phyloP scores from a whole-genome alignment of 2,113 vertebrate species.

The Glaucidium brasilianum region DNA sequence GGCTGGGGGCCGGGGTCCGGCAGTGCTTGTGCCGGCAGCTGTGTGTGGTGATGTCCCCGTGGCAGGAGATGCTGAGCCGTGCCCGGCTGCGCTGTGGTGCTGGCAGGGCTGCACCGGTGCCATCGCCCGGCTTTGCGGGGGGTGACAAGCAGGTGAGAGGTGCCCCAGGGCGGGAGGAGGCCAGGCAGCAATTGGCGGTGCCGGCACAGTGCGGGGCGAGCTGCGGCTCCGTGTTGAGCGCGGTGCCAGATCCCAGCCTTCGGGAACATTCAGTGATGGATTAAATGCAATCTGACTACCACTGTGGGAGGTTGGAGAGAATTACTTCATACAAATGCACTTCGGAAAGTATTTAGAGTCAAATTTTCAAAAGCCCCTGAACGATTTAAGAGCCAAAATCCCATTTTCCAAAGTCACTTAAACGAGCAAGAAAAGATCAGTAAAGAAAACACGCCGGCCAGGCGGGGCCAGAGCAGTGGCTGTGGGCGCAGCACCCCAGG shows the following conservation, averaged over 20 bases:
- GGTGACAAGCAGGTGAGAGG: not conserved
- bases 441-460: not conserved
- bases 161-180: rapidly evolving
- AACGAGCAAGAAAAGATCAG: slow-evolving; percentile 8
- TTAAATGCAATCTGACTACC: slow-evolving; percentile 66
- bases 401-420: slow-evolving; percentile 62
- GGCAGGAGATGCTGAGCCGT: not conserved
- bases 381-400: slow-evolving; percentile 62
- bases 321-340: slow-evolving; percentile 65
- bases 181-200: rapidly evolving
- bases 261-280: slow-evolving; percentile 64
- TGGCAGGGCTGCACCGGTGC: not conserved
- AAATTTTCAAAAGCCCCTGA: slow-evolving; percentile 66
- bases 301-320: slow-evolving; percentile 63
- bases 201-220: not conserved
- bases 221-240: slow-evolving; percentile 37
- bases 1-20: not conserved
- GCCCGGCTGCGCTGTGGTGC: rapidly evolving
- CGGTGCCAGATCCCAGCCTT: slow-evolving; percentile 59
- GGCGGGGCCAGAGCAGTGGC: not conserved
- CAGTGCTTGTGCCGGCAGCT: not conserved
- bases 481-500: not conserved
- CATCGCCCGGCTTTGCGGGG: rapidly evolving
- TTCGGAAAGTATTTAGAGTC: slow-evolving; percentile 64
- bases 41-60: rapidly evolving